Conservation (phyloP, 2,888 invertebrate species). For the Apoda limacodes region DNA sequence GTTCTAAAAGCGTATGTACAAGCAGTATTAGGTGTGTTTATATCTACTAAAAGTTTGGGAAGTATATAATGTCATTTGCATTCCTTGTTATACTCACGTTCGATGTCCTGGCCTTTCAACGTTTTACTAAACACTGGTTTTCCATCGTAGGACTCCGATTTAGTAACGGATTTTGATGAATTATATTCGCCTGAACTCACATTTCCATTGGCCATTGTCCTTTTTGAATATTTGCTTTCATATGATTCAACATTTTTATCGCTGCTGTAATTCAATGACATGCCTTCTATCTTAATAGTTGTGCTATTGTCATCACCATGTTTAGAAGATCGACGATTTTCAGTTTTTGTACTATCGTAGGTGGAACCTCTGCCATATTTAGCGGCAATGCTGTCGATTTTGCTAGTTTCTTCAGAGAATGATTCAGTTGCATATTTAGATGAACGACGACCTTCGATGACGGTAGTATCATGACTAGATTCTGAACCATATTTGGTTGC, state of each 20-base stretch:
- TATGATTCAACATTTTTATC: conserved; percentile 32
- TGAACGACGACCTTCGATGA: conserved; percentile 26
- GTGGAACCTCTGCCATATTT: conserved; percentile 39
- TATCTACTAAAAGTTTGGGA: conserved; percentile 29
- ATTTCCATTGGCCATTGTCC: conserved; percentile 44
- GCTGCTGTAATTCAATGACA: conserved; percentile 22
- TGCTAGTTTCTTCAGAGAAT: conserved; percentile 25
- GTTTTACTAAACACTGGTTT: conserved; percentile 80
- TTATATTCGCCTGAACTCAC: conserved; percentile 33
- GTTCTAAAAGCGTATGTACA: conserved; percentile 63
- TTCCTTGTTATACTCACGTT: conserved; percentile 75
- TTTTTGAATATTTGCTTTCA: conserved; percentile 44
- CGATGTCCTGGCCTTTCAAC: conserved; percentile 80
- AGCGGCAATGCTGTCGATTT: conserved; percentile 24
- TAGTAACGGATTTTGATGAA: conserved; percentile 31
- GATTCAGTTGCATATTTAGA: conserved; percentile 22
- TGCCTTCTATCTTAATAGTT: no score
- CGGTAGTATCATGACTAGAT: conserved; percentile 26
- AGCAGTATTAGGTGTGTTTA: conserved; percentile 54
- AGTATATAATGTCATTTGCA: conserved; percentile 20
- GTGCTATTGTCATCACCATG: conserved; percentile 31
- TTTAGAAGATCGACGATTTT: conserved; percentile 35
- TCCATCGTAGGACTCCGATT: conserved; percentile 58
- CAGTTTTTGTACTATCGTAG: conserved; percentile 34
- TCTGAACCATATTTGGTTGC: conserved; percentile 31